Evolutionary conservation across 2,888 invertebrate species (phyloP), one percentile per base, ranked within the genome.

Genomic region (Clunio marinus): DNA sequence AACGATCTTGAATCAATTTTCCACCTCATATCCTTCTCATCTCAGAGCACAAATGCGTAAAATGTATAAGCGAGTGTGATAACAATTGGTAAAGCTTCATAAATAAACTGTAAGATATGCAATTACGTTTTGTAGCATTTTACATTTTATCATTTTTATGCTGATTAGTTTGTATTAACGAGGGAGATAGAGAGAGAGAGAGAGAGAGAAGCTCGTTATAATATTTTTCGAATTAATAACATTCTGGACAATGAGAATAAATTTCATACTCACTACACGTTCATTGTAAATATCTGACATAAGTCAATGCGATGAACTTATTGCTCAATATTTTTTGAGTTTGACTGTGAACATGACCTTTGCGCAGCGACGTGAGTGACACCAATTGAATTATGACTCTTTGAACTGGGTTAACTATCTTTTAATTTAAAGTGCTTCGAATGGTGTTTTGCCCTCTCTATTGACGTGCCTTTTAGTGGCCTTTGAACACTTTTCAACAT

Each of bases 401-500:
- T 22, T 37, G 60, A 60, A 22, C 37, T 60, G 37, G 60, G 60
- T 60, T 60, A 60, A 60, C 37, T 37, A 60, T 60, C 41, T 58
- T 32, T 24, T 60, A 17, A 10, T 41, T 8, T 41, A 10, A 41
- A 41, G 41, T 41, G 10, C 41, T 41, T n/a, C 41, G 10, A 2
- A 15, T 41, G n/a, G 15, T 41, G 41, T 15, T n/a, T 41, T 41
- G 41, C 41, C 41, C 41, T n/a, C 41, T 15, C 41, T 5, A 41
- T n/a, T 15, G n/a, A 41, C 41, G 7, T 41, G 41, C 15, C 41
- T 10, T 41, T n/a, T 41, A 10, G 7, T 32, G 32, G 32, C 32
- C 32, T 32, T 32, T 32, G 10, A 32, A 5, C 10, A 15, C 41
- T 15, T 41, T 41, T 15, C 10, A 41, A 5, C n/a, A 41, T 41